phyloP scores from a whole-genome alignment of 2,797 vertebrate species.

The Myiotriccus ornatus region DNA sequence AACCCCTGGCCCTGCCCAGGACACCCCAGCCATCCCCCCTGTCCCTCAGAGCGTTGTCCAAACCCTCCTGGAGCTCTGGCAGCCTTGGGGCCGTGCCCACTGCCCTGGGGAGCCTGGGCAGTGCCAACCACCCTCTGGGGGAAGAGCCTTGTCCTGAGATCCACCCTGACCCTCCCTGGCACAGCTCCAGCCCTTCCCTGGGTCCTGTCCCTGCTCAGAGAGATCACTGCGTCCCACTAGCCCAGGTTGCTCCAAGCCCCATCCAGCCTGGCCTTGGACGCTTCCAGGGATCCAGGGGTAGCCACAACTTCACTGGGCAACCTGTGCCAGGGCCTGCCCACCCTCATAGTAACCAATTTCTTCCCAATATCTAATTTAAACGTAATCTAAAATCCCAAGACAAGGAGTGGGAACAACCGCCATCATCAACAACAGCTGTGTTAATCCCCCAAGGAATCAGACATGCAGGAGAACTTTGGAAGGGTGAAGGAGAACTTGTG shows the following conservation, averaged over 20 bases:
- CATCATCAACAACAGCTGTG: neutral
- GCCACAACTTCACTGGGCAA: neutral
- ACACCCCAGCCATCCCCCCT: neutral
- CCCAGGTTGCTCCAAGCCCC: neutral
- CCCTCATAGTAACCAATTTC: neutral
- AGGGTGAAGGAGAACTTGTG: neutral
- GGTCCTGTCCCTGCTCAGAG: neutral
- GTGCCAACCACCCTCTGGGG: neutral
- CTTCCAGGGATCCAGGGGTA: neutral
- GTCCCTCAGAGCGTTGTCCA: accelerated
- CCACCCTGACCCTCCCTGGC: neutral
- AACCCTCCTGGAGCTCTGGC: neutral
- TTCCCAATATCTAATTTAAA: neutral
- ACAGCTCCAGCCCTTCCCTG: neutral
- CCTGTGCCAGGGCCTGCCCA: neutral
- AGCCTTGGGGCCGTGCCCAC: neutral
- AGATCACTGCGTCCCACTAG: neutral
- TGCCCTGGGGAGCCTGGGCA: neutral
- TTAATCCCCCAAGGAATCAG: neutral
- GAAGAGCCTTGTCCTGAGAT: neutral
- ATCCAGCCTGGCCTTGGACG: neutral
- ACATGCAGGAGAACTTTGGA: neutral
- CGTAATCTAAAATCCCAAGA: neutral
- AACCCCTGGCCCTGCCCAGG: neutral
- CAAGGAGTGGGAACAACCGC: neutral